A percentile compares a stretch with the other conserved stretches of the same genome.
phyloP scores from a whole-genome alignment of 2,113 vertebrate genomes.

The Corythornis cristatus region DNA sequence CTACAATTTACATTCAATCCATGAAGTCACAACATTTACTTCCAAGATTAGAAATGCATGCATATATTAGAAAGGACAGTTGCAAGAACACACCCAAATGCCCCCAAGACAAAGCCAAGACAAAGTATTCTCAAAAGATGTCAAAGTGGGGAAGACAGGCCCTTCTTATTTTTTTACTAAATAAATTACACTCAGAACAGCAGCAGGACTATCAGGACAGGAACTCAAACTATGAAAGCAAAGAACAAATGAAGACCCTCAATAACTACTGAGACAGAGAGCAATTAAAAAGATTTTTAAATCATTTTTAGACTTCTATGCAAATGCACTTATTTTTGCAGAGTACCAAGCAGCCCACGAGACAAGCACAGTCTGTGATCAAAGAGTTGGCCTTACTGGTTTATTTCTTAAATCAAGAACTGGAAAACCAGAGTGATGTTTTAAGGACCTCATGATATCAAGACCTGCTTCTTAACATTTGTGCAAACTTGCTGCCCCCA shows the following conservation, averaged over 20 bases:
- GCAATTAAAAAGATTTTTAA: background rate
- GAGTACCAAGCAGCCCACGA: background rate
- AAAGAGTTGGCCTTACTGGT: conserved; percentile 24
- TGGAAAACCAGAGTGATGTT: conserved; percentile 27
- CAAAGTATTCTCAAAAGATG: conserved; percentile 36
- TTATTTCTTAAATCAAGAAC: conserved; percentile 39
- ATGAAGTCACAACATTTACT: conserved; percentile 65
- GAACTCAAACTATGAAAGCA: background rate
- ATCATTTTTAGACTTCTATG: background rate
- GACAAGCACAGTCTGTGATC: background rate
- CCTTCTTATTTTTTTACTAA: background rate
- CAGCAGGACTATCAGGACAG: background rate
- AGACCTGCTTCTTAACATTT: background rate
- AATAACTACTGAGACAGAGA: background rate
- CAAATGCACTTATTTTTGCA: conserved; percentile 33
- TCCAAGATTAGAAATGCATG: conserved; percentile 56
- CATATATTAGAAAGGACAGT: conserved; percentile 58
- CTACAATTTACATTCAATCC: conserved; percentile 30
- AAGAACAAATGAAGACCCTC: background rate
- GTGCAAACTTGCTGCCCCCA: background rate
- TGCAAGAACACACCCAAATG: background rate
- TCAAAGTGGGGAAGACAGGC: background rate
- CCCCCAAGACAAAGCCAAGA: conserved; percentile 47
- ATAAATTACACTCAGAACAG: background rate
- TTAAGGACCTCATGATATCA: background rate